Evolutionary conservation across 2,113 vertebrate species (phyloP), one percentile per base, ranked within the genome.

Genomic region (Oreochromis spilurus): DNA sequence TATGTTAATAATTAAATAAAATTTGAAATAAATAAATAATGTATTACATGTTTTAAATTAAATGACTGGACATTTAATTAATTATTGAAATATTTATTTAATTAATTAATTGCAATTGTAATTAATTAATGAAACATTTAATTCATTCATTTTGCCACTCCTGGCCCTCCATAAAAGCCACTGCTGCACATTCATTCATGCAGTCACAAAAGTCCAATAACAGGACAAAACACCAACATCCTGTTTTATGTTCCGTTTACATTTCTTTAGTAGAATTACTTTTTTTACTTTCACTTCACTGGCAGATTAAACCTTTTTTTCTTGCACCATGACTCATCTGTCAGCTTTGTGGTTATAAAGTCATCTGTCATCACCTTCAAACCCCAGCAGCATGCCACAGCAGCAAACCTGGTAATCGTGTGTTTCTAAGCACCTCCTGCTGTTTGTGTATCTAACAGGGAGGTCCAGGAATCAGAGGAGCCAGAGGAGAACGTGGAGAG

Each of bases 401-500:
- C 2, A 17, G 19, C n/a, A 17, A 14, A 17, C 19, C 16, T 72
- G 60, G 53, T 85, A 4, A 84, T 9, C 1, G 21, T 55, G 50
- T 21, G 5, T 7, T 3, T 81, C 2, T 43, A 21, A 82, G 48
- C 9, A 4, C 1, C 12, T 11, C 21, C 45, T 34, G 45, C 72
- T 77, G 16, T 9, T 9, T 82, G 65, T 60, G 57, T 84, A 9
- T 86, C 21, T 10, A 80, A 86, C 95, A 99, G 98, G 99, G 99
- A 84, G 97, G 98, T 62, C 96, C 97, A 8, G 98, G 98, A 50
- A 96, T 98, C 94, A 95, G 98, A 96, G 98, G 98, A 93, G 96
- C 97, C 17, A 95, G 98, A 96, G 98, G 99, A 19, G 97, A 98
- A 21, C 96, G 96, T 19, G 99, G 99, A 34, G 98, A 99, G 75